These are phyloP conservation scores for Eupithecia abbreviata DNA, from an alignment of 2,888 invertebrate species.

Conservation along the genomic window DNA sequence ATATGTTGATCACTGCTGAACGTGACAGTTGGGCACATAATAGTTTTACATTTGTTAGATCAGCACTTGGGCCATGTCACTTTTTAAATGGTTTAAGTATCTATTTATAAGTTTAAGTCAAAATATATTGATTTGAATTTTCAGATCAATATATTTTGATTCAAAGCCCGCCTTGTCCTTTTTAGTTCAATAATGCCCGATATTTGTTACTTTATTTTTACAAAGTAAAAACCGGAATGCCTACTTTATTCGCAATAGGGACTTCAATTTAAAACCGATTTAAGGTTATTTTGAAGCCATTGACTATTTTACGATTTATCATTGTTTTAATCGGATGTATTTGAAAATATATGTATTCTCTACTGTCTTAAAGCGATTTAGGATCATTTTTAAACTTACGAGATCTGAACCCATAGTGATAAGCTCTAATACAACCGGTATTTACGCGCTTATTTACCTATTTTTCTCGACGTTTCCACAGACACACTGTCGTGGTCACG, in stretches of 20 bases:
- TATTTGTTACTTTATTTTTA: not conserved
- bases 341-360: not conserved
- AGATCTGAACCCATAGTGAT: too few species aligned
- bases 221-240: not conserved
- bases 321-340: too few species aligned
- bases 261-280: not conserved
- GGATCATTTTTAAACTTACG: too few species aligned
- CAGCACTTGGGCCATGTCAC: not conserved
- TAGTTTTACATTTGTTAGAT: not conserved
- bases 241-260: not conserved
- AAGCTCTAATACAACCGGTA: too few species aligned
- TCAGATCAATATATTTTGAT: not conserved
- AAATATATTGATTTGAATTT: not conserved
- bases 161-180: not conserved
- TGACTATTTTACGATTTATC: too few species aligned
- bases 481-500: too few species aligned
- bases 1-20: constrained; percentile 1
- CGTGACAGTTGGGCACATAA: not conserved
- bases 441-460: too few species aligned
- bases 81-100: too few species aligned
- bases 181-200: not conserved
- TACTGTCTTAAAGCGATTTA: not conserved
- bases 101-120: too few species aligned
- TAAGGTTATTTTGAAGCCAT: not conserved
- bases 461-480: too few species aligned